Conservation (phyloP, 2,113 vertebrate genomes). For the Corythaixoides concolor region DNA sequence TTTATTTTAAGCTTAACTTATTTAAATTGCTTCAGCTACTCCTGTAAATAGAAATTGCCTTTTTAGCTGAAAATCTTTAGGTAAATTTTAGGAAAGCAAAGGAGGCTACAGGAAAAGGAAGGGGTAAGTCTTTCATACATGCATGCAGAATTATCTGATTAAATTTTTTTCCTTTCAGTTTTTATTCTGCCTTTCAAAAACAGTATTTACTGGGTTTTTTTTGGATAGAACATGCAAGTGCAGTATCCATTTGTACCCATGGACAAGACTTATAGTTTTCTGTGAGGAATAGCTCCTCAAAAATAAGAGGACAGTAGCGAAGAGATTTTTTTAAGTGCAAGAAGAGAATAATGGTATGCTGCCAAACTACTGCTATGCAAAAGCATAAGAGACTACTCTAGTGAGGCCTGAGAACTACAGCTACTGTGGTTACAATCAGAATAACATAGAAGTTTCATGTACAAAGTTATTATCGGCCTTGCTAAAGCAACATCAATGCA, state of each 20-base stretch:
- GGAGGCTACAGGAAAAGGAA: neutral
- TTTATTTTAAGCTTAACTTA: constrained; percentile 38
- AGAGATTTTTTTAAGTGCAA: neutral
- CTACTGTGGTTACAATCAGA: neutral
- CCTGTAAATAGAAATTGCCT: constrained; percentile 6
- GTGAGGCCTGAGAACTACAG: neutral
- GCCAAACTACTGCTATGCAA: neutral
- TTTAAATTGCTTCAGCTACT: neutral
- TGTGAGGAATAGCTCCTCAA: neutral
- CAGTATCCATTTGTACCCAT: neutral
- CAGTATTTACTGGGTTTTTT: neutral
- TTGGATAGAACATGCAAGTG: neutral
- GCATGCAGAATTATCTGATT: neutral
- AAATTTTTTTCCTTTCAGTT: neutral
- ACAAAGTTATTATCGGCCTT: neutral
- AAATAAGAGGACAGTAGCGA: neutral
- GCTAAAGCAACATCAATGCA: neutral
- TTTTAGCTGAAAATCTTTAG: neutral
- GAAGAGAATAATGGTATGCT: neutral
- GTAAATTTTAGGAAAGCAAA: constrained; percentile 22
- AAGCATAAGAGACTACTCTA: neutral
- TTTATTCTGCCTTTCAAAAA: neutral
- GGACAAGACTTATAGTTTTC: neutral
- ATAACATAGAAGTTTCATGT: neutral
- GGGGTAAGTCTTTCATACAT: neutral